Percentiles rank a stretch among this genome's conserved stretches.
Conservation (phyloP, 2,113 vertebrate species). For the Amphilophus citrinellus region DNA sequence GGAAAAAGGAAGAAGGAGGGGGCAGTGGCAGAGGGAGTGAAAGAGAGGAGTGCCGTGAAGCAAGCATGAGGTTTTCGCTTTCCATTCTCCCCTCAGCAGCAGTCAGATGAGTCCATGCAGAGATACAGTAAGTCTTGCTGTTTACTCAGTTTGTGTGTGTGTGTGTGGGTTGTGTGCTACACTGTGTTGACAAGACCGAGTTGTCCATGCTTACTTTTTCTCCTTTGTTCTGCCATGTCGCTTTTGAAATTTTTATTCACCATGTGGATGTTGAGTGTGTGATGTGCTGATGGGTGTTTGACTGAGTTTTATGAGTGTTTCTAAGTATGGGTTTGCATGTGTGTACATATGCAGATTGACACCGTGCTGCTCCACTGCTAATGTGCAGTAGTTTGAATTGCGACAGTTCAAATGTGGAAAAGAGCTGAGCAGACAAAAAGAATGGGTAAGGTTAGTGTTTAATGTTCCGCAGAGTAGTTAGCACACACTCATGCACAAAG, state of each 20-base stretch:
- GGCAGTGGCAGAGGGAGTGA: constrained; percentile 65
- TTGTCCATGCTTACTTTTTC: constrained; percentile 26
- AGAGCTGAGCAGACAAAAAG: constrained; percentile 62
- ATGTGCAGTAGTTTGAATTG: constrained; percentile 51
- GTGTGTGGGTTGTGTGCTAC: constrained; percentile 18
- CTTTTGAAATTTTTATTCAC: constrained; percentile 22
- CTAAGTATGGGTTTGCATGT: constrained; percentile 11
- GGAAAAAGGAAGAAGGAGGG: constrained; percentile 56
- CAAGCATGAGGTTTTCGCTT: constrained; percentile 80
- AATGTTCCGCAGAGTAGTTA: constrained; percentile 63
- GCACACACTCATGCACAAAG: constrained; percentile 24
- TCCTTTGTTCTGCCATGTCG: constrained; percentile 27
- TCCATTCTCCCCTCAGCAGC: constrained; percentile 82
- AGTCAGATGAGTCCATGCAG: constrained; percentile 83
- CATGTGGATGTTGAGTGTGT: constrained; percentile 42
- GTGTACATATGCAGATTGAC: constrained; percentile 38
- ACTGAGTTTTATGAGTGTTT: constrained; percentile 26
- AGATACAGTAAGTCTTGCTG: constrained; percentile 82
- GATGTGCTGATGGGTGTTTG: constrained; percentile 29
- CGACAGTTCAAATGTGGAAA: constrained; percentile 70
- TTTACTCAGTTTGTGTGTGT: constrained; percentile 43
- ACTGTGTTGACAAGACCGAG: constrained; percentile 37
- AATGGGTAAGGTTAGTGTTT: constrained; percentile 60
- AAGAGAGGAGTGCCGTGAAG: constrained; percentile 70
- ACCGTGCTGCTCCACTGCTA: constrained; percentile 29